phyloP scores from a whole-genome alignment of 1,140 invertebrate species.

The Ylistrum balloti region DNA sequence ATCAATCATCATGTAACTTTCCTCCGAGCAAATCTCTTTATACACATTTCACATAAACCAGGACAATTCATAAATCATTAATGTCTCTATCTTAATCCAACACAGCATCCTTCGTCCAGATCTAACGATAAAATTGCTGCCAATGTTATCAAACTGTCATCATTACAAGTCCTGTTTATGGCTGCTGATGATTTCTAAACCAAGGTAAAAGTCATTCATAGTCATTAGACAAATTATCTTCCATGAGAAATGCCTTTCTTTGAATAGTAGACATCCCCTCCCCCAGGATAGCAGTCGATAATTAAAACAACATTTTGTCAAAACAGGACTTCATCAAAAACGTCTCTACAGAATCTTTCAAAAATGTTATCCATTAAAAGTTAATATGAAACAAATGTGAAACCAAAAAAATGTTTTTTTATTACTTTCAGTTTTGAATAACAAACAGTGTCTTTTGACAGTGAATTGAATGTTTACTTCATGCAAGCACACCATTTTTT shows the following conservation, averaged over 20 bases:
- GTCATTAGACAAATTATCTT: not conserved
- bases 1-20: not conserved
- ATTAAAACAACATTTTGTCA: not conserved
- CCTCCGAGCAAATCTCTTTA: not conserved
- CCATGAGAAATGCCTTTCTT: not conserved
- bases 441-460: too few relatives aligned
- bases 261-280: not conserved
- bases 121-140: not conserved
- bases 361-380: not conserved
- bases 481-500: too few relatives aligned
- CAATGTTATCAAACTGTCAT: constrained; percentile 22
- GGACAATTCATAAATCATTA: not conserved
- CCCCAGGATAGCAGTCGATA: not conserved
- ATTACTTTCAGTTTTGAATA: too few relatives aligned
- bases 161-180: not conserved
- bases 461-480: too few relatives aligned
- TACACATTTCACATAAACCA: not conserved
- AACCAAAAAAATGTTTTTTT: too few relatives aligned
- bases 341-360: not conserved
- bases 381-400: too few relatives aligned
- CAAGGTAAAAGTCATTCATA: not conserved
- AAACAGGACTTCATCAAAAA: not conserved
- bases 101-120: not conserved
- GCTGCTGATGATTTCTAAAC: not conserved
- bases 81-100: not conserved